Evolutionary conservation across 2,113 vertebrate genomes (phyloP), one percentile per base, ranked within the genome.

Genomic region (Cervus canadensis): DNA sequence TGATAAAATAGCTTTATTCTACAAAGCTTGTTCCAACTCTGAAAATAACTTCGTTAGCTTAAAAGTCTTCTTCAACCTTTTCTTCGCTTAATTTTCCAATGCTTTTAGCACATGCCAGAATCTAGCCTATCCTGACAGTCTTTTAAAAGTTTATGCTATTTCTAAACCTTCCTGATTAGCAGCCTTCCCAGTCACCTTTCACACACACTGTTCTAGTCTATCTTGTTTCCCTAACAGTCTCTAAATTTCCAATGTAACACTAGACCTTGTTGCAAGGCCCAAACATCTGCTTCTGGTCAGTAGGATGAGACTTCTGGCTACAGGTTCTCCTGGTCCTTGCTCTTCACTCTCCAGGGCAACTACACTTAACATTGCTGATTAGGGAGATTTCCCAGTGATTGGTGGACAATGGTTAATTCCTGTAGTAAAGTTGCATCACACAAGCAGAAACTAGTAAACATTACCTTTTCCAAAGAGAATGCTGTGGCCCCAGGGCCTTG

Each of bases 211-310:
- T 57, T 74, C 52, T 67, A 92, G 23, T 83, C 13, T 48, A 96
- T 92, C 7, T 6, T 2, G 88, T 87, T 97, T 98, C 89, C 71
- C 26, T 89, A 54, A n/a, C 94, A 92, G 82, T 97, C 92, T 97
- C 60, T 71, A 48, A 82, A 19, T 36, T 93, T 45, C 26, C 64
- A 85, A 12, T 0, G 17, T 60, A 64, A 89, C 56, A 88, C 59
- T 0, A 9, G 43, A 84, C 43, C 62, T n/a, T 48, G 21, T 23
- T 4, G 6, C 84, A 94, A 95, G 95, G n/a, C 26, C 25, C 56
- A 59, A 57, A 15, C 59, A 33, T 17, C 83, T 88, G 30, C 33
- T 85, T 15, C 10, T 0, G 1, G n/a, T 26, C 6, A 95, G 54
- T 2, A 2, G 33, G 36, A 76, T 21, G 23, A 50, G 5, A 81